A percentile compares a stretch with the other conserved stretches of the same genome.
phyloP scores from a whole-genome alignment of 37 sponge, comb jelly and placozoan species.

The Aplysina aerophoba region DNA sequence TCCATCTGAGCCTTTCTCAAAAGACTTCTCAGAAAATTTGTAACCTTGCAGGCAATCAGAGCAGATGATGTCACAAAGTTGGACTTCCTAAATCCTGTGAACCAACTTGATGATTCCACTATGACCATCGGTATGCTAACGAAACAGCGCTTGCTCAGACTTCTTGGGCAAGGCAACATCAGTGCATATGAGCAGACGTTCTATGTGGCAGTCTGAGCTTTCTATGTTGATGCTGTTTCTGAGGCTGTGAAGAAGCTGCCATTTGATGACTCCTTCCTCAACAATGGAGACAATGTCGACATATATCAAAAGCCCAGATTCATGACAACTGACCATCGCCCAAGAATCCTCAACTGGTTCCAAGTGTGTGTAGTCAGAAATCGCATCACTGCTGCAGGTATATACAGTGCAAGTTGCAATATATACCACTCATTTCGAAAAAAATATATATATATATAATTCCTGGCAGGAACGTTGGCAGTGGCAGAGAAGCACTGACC shows the following conservation, averaged over 20 bases:
- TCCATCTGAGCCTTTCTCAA: conserved; percentile 21
- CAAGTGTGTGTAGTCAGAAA: no score
- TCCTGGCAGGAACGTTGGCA: no score
- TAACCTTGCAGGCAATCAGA: conserved; percentile 19
- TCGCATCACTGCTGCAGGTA: no score
- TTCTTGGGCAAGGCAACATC: conserved; percentile 40
- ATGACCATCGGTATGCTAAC: conserved; percentile 39
- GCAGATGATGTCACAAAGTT: conserved; percentile 27
- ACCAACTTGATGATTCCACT: conserved; percentile 27
- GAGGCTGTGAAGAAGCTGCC: conserved; percentile 44
- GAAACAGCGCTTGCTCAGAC: conserved; percentile 7
- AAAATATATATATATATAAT: no score
- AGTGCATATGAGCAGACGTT: conserved; percentile 31
- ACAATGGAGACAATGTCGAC: no score
- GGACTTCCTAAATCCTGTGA: conserved; percentile 15
- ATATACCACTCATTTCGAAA: no score
- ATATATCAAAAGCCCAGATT: no score
- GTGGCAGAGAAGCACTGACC: no score
- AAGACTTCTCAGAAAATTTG: conserved; percentile 46
- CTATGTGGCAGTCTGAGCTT: conserved; percentile 42
- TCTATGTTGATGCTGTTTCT: conserved; percentile 36
- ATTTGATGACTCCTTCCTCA: conserved; percentile 24
- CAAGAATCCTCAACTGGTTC: no score
- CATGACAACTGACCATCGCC: no score
- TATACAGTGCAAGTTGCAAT: no score